Base-by-base conservation (phyloP, 2,797 vertebrate species). In the Liparis tanakae region DNA sequence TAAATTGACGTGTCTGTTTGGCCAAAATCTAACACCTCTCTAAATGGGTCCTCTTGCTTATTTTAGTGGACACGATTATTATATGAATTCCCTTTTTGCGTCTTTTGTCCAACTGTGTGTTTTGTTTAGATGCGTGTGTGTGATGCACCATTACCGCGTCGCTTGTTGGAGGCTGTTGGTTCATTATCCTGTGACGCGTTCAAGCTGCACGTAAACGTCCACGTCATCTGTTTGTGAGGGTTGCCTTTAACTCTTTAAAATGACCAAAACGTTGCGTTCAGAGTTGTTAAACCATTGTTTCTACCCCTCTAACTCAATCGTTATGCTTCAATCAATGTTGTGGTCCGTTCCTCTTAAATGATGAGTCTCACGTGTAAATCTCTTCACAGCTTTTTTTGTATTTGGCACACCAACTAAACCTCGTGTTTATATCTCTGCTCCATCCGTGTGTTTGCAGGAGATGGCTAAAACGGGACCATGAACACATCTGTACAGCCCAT, bases 161-260 rank as follows among this genome's bases (percentile, higher is more conserved):
- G 62, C 64, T 33, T 43, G 46, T 61, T 69, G 22, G 44, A 54
- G 46, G 46, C 64, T 72, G 13, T 1, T 7, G 18, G 48, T 68
- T 79, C 12, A 76, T 74, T 61, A 56, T 1, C 59, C 39, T 34
- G 30, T 18, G 20, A 70, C 18, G 58, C 15, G 63, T 61, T 72
- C 46, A n/a, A 5, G 57, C 53, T 63, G 44, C 64, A 50, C 37
- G 50, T 63, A 34, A 0, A 1, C 44, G 25, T 69, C 22, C 60
- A 70, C 62, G 36, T 57, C 61, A 56, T 51, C 10, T 33, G 64
- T 61, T 44, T 63, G n/a, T 50, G 51, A 50, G 17, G 50, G 37
- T 39, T 18, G 17, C 8, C 36, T 68, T 53, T 48, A 15, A 64
- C 53, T 37, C 7, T 39, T 60, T 51, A 5, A 46, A 63, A 34